phyloP scores from a whole-genome alignment of 1,140 invertebrate species.

The Caenorhabditis brenneri region DNA sequence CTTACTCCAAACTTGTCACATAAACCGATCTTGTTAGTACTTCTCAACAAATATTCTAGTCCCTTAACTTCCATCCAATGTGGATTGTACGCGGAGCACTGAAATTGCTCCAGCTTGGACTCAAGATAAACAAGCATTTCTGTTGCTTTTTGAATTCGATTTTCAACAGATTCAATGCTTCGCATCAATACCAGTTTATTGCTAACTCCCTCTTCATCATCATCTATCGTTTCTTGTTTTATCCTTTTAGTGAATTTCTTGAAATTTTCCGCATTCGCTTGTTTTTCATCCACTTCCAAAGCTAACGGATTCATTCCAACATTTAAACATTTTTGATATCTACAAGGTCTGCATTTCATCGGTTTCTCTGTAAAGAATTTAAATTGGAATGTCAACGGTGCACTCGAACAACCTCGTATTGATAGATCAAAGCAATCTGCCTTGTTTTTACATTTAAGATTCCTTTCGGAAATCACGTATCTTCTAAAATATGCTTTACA shows the following conservation, averaged over 20 bases:
- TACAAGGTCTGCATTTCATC: neutral
- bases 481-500: slow-evolving; percentile 19
- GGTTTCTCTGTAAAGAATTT: neutral
- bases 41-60: neutral
- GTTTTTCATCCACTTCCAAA: neutral
- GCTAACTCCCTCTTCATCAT: neutral
- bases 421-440: slow-evolving; percentile 22
- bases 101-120: neutral
- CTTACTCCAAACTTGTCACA: slow-evolving; percentile 1
- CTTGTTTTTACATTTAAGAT: neutral
- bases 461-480: neutral
- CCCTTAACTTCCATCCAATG: neutral
- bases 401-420: neutral
- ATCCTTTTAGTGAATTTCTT: neutral
- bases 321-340: neutral
- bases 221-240: neutral
- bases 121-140: slow-evolving; percentile 12
- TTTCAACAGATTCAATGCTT: neutral
- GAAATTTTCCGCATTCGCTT: neutral
- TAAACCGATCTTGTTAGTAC: neutral
- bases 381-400: no score
- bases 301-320: neutral
- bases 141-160: neutral
- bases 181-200: neutral
- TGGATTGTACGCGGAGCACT: neutral